phyloP scores from a whole-genome alignment of 2,888 invertebrate genomes.

The Chymomyza procnemis region DNA sequence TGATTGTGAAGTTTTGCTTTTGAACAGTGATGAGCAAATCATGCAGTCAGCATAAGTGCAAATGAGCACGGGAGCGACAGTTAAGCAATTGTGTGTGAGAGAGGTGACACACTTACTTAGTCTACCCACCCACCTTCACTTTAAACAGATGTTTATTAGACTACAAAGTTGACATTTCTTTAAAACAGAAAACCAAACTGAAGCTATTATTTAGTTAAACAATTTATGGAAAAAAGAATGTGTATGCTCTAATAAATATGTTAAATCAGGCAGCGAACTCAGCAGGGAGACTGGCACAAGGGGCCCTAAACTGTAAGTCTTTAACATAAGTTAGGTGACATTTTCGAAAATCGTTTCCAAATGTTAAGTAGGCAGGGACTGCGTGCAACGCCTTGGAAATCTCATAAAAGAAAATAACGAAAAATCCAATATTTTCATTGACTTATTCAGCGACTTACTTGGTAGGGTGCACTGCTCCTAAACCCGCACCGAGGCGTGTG shows the following conservation, averaged over 20 bases:
- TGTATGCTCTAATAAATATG: neutral
- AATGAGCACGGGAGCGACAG: too few relatives aligned
- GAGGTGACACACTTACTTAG: too few relatives aligned
- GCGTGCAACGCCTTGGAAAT: conserved; percentile 11
- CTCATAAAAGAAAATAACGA: conserved; percentile 12
- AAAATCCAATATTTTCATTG: conserved; percentile 63
- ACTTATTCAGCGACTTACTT: conserved; percentile 26
- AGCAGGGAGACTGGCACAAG: conserved; percentile 7
- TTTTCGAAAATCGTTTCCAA: conserved; percentile 42
- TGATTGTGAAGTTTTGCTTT: neutral
- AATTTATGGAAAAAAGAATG: neutral
- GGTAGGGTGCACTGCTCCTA: neutral
- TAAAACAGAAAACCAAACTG: neutral
- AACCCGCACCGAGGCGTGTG: conserved; percentile 27
- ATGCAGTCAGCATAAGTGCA: too few relatives aligned
- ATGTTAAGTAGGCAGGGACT: conserved; percentile 50
- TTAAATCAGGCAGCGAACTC: neutral
- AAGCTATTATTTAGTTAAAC: neutral
- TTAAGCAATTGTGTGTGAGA: too few relatives aligned
- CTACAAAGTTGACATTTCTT: too few relatives aligned
- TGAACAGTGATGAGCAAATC: neutral
- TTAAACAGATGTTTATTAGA: too few relatives aligned
- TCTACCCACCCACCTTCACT: too few relatives aligned
- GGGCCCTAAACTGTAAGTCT: conserved; percentile 34
- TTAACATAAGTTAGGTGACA: conserved; percentile 45